Evolutionary conservation across 2,888 invertebrate species (phyloP), one percentile per base, ranked within the genome.

Genomic region (Drosophila tanythrix): DNA sequence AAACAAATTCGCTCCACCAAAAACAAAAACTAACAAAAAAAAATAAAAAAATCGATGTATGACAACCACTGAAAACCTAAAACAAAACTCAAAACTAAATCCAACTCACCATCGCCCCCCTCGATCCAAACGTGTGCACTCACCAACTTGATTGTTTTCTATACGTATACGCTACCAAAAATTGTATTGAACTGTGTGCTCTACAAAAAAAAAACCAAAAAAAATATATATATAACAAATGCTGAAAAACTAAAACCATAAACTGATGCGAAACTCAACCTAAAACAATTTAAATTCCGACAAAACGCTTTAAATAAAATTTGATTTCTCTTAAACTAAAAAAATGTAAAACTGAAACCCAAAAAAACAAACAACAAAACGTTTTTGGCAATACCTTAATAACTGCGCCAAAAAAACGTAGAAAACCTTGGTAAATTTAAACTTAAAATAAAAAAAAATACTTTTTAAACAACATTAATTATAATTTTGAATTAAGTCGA

Each of bases 401-500:
- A 61, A 70, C 74, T 76, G 61, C 78, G 75, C 66, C 82, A 72
- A 76, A 78, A 83, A 82, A 87, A 82, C 86, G 87, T 91, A 92
- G 92, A 92, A 91, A 92, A 92, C 83, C 90, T 92, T 90, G 92
- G 92, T 92, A 92, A 92, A 91, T 91, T 85, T 60, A 63, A 76
- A 76, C 58, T 46, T 67, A 61, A 73, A 70, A 73, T 61, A 74
- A 58, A 75, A 71, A 74, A 65, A 69, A 73, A 52, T 50, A 65
- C 21, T 53, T 66, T 61, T 55, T 69, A 61, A 73, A 70, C 74
- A 33, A 74, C 56, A 55, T 70, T 65, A 46, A 62, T 75, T 67
- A 48, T 78, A 46, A 62, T 64, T 73, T 66, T 58, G 57, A 25
- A 61, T 81, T 82, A 70, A 81, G 79, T 81, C 84, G 75, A 71